Evolutionary conservation across 2,797 vertebrate species (phyloP).

Genomic region (Heliangelus exortis): DNA sequence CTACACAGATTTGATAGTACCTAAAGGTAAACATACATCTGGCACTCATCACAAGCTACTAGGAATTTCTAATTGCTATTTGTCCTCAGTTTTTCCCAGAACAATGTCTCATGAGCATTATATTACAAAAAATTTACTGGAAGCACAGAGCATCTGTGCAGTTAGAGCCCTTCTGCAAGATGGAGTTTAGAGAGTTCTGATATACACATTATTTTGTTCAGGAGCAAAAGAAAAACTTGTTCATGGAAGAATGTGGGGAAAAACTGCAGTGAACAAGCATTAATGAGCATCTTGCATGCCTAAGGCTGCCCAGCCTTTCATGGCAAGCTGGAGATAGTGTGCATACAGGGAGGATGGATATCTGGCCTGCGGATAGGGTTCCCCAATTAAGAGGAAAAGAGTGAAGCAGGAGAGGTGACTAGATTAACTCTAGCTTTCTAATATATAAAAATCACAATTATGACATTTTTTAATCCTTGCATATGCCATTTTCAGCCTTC

Average conservation of each 20-base stretch:
- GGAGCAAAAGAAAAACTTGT: neutral
- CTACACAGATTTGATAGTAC: neutral
- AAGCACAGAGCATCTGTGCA: neutral
- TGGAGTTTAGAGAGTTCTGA: neutral
- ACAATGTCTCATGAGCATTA: neutral
- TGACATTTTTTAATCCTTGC: neutral
- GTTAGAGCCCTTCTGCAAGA: neutral
- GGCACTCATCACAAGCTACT: neutral
- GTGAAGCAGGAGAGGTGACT: neutral
- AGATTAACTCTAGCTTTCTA: neutral
- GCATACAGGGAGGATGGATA: neutral
- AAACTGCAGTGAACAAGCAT: neutral
- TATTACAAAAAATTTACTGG: neutral
- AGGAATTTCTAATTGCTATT: neutral
- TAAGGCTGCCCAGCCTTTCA: neutral
- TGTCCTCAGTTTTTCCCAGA: neutral
- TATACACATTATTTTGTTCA: neutral
- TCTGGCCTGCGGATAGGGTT: neutral
- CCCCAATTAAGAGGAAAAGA: neutral
- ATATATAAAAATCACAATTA: neutral
- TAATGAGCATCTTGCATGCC: neutral
- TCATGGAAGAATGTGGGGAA: neutral
- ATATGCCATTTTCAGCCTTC: neutral
- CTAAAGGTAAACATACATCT: neutral
- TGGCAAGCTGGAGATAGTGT: neutral